Evolutionary conservation across 2,797 vertebrate genomes (phyloP).

Genomic region (Furcifer pardalis): DNA sequence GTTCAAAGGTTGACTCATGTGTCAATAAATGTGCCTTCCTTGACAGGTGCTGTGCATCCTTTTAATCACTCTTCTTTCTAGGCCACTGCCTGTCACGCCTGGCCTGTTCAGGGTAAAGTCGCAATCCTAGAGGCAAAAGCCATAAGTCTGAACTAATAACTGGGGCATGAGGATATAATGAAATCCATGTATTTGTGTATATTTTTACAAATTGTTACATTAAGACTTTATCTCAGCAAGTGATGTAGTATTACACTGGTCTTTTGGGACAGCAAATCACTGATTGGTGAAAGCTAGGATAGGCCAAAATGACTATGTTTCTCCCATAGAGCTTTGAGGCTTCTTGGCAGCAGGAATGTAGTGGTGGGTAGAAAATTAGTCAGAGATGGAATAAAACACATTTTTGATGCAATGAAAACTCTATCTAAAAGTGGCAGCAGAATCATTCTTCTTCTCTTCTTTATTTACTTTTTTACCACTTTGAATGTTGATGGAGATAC

Average conservation of each 20-base stretch:
- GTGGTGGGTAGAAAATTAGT: neutral
- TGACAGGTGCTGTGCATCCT: constrained; percentile 54
- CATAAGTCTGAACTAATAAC: constrained; percentile 36
- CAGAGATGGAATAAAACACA: neutral
- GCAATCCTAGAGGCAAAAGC: constrained; percentile 8
- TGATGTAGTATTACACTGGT: neutral
- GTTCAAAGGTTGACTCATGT: constrained; percentile 53
- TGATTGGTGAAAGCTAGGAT: neutral
- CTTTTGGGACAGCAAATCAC: no score
- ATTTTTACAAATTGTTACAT: neutral
- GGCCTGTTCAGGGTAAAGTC: constrained; percentile 1
- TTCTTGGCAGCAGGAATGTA: neutral
- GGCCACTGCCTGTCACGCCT: constrained; percentile 38
- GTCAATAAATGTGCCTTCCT: constrained; percentile 57
- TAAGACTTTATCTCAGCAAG: neutral
- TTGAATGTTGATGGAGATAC: no score
- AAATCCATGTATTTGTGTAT: neutral
- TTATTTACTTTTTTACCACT: no score
- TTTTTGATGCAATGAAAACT: neutral
- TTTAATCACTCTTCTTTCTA: constrained; percentile 51
- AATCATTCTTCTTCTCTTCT: neutral
- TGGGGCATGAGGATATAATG: neutral
- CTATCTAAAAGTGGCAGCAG: neutral
- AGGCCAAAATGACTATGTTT: neutral
- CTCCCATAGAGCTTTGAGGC: neutral